Evolutionary conservation across 2,113 vertebrate genomes (phyloP).

Genomic region (Cryptomyrus ogoouensis): DNA sequence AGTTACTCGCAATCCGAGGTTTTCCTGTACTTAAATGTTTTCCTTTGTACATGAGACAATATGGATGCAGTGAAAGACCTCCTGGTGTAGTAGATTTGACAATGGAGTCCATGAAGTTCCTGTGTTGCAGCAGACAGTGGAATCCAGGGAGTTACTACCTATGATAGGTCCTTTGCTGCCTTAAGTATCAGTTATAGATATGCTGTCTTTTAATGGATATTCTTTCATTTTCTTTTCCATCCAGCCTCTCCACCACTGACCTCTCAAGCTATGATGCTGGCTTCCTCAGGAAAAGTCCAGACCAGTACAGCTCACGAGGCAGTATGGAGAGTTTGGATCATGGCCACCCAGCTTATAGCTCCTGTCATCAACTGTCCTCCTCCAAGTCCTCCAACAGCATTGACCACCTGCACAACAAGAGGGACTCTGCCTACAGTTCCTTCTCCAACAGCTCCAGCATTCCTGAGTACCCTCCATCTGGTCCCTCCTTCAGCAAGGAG

Average conservation of each 20-base stretch:
- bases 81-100: background rate
- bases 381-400: conserved; percentile 90
- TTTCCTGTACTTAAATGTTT: background rate
- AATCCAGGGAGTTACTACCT: background rate
- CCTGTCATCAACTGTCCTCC: conserved; percentile 78
- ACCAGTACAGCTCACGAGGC: conserved; percentile 88
- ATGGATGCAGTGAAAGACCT: background rate
- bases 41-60: background rate
- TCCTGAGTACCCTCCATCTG: conserved; percentile 70
- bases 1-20: too few species aligned
- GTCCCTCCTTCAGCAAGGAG: conserved; percentile 61
- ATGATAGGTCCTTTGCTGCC: background rate
- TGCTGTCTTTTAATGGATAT: background rate
- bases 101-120: background rate
- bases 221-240: background rate
- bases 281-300: conserved; percentile 83
- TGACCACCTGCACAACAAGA: conserved; percentile 88
- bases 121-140: background rate
- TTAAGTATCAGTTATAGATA: background rate
- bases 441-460: conserved; percentile 92
- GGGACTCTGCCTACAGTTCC: conserved; percentile 92
- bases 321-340: conserved; percentile 95
- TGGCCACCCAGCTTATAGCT: conserved; percentile 67
- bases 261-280: conserved; percentile 74
- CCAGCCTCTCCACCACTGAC: conserved; percentile 82